phyloP scores from a whole-genome alignment of 2,888 invertebrate species.

The Ochropleura plecta region DNA sequence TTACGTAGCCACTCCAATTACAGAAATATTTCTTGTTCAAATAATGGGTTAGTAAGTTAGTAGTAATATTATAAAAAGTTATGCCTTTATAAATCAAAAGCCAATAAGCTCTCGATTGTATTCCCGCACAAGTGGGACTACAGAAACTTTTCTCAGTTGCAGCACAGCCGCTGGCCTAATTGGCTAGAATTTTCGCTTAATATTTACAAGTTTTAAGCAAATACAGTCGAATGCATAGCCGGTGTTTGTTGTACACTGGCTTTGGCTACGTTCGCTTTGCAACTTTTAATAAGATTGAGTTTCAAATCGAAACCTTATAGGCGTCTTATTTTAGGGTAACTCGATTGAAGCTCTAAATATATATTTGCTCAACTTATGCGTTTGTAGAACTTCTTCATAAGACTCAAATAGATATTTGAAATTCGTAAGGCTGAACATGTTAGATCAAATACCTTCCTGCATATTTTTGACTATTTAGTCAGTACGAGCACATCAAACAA shows the following conservation, averaged over 20 bases:
- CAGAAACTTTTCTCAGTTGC: conserved; percentile 79
- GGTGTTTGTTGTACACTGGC: conserved; percentile 73
- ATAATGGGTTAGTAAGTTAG: conserved; percentile 42
- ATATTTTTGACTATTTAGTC: conserved; percentile 32
- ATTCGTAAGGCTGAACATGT: conserved; percentile 19
- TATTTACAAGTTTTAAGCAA: conserved; percentile 85
- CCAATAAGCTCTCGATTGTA: conserved; percentile 81
- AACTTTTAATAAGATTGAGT: conserved; percentile 71
- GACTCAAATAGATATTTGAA: conserved; percentile 11
- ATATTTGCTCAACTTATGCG: neutral
- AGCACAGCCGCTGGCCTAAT: conserved; percentile 82
- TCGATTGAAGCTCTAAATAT: conserved; percentile 20
- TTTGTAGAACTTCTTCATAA: neutral
- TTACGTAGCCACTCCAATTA: conserved; percentile 36
- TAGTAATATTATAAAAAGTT: conserved; percentile 54
- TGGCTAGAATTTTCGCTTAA: conserved; percentile 84
- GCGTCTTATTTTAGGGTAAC: conserved; percentile 2
- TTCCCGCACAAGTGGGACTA: conserved; percentile 75
- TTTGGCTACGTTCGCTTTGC: conserved; percentile 70
- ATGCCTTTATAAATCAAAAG: conserved; percentile 77
- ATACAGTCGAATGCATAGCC: conserved; percentile 74
- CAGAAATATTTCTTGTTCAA: conserved; percentile 29
- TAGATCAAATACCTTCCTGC: conserved; percentile 15
- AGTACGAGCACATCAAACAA: conserved; percentile 30
- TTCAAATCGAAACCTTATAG: conserved; percentile 56